Percentiles rank a stretch among this genome's conserved stretches.
Conservation (phyloP, 30 jellyfish, hydroid and myxozoan genomes). For the Chironex yamaguchii region DNA sequence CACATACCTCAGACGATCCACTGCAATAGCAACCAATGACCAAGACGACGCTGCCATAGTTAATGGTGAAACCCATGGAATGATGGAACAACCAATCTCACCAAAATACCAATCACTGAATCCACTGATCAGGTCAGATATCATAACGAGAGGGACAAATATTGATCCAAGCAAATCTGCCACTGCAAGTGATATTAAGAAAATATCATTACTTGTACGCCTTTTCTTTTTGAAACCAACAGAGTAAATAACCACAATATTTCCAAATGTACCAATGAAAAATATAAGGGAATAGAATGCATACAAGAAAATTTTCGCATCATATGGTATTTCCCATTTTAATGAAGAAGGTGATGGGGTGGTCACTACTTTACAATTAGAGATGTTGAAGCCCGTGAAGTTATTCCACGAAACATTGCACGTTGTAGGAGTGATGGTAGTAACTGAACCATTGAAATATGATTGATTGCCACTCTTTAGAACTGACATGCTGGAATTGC, state of each 20-base stretch:
- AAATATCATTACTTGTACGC: conserved; percentile 35
- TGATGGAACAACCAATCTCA: conserved; percentile 40
- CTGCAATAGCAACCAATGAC: conserved; percentile 62
- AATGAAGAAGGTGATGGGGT: no score
- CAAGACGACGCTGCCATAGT: conserved; percentile 71
- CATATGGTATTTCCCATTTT: no score
- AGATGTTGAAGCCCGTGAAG: no score
- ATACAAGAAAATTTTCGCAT: conserved; percentile 8
- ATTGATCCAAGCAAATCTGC: conserved; percentile 70
- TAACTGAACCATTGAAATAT: no score
- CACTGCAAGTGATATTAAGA: conserved; percentile 69
- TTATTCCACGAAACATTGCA: no score
- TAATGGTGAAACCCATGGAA: conserved; percentile 66
- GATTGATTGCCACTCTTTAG: no score
- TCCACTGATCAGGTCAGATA: conserved; percentile 22
- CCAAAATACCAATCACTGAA: conserved; percentile 68
- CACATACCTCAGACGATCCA: conserved; percentile 79
- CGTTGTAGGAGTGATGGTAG: no score
- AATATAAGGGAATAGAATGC: conserved; percentile 49
- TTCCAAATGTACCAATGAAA: conserved; percentile 77
- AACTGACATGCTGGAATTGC: no score
- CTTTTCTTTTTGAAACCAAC: conserved; percentile 56
- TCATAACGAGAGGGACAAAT: conserved; percentile 65
- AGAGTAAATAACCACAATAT: conserved; percentile 64
- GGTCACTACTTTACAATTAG: no score